A percentile compares a stretch with the other conserved stretches of the same genome.
Evolutionary conservation across 1,140 invertebrate genomes (phyloP).

Genomic region (Bombus fervidus): DNA sequence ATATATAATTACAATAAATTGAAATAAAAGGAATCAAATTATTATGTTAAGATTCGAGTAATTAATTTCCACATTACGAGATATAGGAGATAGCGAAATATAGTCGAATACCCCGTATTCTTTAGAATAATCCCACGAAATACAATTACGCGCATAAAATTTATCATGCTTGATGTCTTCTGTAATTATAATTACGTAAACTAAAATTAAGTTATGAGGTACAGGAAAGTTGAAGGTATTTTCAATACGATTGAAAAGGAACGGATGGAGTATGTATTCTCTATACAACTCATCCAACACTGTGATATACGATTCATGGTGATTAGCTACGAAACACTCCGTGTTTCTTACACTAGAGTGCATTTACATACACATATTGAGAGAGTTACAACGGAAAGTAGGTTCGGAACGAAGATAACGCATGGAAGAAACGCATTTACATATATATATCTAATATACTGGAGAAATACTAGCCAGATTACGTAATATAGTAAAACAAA

Average conservation of each 20-base stretch:
- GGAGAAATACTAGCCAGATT: not conserved
- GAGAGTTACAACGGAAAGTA: conserved; percentile 7
- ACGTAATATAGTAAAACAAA: no score
- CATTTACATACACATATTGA: conserved; percentile 5
- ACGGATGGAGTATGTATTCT: not conserved
- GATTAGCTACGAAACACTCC: conserved; percentile 3
- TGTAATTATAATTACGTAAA: conserved; percentile 25
- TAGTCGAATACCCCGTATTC: not conserved
- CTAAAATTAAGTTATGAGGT: conserved; percentile 21
- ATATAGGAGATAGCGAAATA: not conserved
- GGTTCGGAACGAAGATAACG: conserved; percentile 24
- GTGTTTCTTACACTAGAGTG: not conserved
- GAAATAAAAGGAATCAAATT: no score
- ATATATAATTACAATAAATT: not conserved
- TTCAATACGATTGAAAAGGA: not conserved
- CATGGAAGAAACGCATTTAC: conserved; percentile 19
- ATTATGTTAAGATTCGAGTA: no score
- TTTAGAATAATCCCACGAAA: not conserved
- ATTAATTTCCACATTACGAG: no score
- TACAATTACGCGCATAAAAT: conserved; percentile 7
- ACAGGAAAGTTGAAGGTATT: not conserved
- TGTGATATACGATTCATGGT: not conserved
- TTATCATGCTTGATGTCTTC: not conserved
- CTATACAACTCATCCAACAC: not conserved
- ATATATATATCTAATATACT: conserved; percentile 1